Conservation (phyloP, 2,888 invertebrate species). For the Zygogramma bicolorata region DNA sequence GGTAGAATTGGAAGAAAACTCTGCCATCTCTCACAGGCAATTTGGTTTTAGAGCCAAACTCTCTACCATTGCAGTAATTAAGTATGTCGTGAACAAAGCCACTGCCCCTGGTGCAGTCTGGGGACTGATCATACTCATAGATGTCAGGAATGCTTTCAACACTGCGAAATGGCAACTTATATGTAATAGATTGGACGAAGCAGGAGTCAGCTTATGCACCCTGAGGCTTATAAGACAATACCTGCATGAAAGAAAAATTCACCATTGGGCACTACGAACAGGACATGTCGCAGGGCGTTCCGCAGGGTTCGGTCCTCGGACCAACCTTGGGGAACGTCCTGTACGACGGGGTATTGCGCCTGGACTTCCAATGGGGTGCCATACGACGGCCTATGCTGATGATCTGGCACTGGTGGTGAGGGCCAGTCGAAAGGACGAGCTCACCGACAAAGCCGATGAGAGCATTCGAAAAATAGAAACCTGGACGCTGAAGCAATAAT, state of each 20-base stretch:
- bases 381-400: neutral
- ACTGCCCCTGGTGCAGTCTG: neutral
- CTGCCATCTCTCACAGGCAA: neutral
- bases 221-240: too few species aligned
- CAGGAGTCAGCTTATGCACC: neutral
- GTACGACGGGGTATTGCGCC: neutral
- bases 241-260: too few species aligned
- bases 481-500: neutral
- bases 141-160: neutral
- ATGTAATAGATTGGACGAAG: neutral
- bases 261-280: neutral
- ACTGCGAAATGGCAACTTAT: neutral
- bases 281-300: neutral
- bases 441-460: too few species aligned
- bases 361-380: neutral
- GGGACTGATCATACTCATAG: neutral
- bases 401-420: neutral
- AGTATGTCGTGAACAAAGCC: neutral
- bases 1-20: constrained; percentile 1
- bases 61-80: neutral
- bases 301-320: neutral
- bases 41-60: neutral
- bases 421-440: neutral
- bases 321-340: neutral
- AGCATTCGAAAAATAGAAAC: too few species aligned